Evolutionary conservation across 1,140 invertebrate genomes (phyloP).

Genomic region (Rhysida immarginata): DNA sequence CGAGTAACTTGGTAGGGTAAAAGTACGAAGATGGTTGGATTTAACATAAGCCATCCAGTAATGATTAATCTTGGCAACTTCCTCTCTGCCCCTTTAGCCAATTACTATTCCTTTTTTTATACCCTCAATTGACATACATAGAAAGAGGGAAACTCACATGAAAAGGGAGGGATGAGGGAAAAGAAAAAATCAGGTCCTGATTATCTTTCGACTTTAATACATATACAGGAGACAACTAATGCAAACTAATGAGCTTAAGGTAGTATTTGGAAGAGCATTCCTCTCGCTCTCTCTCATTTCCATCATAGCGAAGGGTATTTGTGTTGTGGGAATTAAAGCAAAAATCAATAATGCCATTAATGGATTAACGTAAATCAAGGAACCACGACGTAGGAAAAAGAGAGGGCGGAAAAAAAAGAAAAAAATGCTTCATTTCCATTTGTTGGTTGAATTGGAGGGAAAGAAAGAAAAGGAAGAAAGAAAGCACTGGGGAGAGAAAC

Average conservation of each 20-base stretch:
- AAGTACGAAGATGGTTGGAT: no score
- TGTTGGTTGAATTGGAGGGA: constrained; percentile 1
- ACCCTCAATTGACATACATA: no score
- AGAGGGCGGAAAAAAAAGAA: constrained; percentile 1
- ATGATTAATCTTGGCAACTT: no score
- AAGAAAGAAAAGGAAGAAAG: not conserved
- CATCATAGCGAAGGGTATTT: not conserved
- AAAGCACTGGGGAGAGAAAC: not conserved
- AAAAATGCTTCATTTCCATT: constrained; percentile 7
- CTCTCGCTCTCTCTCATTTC: not conserved
- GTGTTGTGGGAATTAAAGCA: not conserved
- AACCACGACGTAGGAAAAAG: not conserved
- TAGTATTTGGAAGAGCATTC: no score
- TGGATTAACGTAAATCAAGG: constrained; percentile 9
- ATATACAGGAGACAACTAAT: constrained; percentile 3
- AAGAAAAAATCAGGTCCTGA: no score
- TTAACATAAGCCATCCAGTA: no score
- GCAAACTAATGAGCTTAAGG: constrained; percentile 6
- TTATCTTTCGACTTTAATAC: not conserved
- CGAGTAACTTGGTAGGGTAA: no score
- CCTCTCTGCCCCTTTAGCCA: no score
- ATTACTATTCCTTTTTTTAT: no score
- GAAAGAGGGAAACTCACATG: no score
- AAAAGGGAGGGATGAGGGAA: no score
- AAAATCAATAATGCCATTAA: constrained; percentile 8